phyloP scores from a whole-genome alignment of 2,888 invertebrate genomes.

The Acanthacorydalis orientalis region DNA sequence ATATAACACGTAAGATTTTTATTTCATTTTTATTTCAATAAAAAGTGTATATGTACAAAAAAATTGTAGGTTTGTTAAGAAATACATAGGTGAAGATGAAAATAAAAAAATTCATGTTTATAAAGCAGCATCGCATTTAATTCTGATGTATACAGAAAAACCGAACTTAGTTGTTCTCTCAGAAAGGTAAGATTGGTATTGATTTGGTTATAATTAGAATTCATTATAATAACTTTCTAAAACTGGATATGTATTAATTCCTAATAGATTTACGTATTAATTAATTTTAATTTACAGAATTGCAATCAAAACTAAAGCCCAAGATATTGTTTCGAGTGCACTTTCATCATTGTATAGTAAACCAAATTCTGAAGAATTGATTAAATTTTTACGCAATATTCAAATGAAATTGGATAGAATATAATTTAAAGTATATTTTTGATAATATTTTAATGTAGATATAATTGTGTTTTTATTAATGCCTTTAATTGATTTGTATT shows the following conservation, averaged over 20 bases:
- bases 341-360: constrained; percentile 61
- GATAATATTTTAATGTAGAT: too few species aligned
- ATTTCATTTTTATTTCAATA: constrained; percentile 1
- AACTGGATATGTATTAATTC: too few species aligned
- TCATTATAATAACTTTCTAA: too few species aligned
- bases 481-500: too few species aligned
- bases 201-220: too few species aligned
- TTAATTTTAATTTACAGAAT: constrained; percentile 37
- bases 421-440: constrained; percentile 11
- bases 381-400: constrained; percentile 36
- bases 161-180: constrained; percentile 36
- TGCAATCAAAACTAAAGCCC: constrained; percentile 47
- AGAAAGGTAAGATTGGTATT: constrained; percentile 28
- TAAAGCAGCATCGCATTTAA: constrained; percentile 34
- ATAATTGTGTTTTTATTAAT: too few species aligned
- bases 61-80: neutral
- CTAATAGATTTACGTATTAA: too few species aligned
- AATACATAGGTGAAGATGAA: neutral
- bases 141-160: constrained; percentile 48
- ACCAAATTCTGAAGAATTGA: constrained; percentile 45
- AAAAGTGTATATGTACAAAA: neutral
- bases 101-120: neutral
- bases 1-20: constrained; percentile 51
- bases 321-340: constrained; percentile 59
- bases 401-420: constrained; percentile 34